These are phyloP conservation scores for Diorhabda elongata DNA, from an alignment of 1,140 invertebrate genomes.

Conservation along the genomic window DNA sequence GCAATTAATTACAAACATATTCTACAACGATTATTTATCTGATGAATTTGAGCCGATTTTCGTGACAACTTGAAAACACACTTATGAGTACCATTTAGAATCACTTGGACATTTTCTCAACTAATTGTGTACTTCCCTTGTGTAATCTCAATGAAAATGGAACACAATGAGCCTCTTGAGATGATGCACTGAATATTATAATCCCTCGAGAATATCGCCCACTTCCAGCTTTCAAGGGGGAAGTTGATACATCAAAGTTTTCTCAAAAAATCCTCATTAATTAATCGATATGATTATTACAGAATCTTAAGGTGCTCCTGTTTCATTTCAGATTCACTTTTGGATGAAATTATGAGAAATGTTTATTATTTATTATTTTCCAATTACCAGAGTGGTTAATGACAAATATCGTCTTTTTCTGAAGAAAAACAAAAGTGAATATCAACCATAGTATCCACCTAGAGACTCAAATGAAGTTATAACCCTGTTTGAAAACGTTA, in stretches of 20 bases:
- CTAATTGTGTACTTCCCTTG: not conserved
- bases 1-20: not conserved
- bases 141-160: not conserved
- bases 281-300: no score
- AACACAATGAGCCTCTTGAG: constrained; percentile 1
- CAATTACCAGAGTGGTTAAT: no score
- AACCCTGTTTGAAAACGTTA: no score
- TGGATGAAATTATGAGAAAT: no score
- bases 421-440: no score
- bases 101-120: not conserved
- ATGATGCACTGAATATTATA: not conserved
- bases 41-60: not conserved
- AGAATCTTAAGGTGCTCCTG: no score
- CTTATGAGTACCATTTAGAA: not conserved
- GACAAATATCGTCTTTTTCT: no score
- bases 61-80: not conserved
- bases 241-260: not conserved
- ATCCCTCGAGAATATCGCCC: not conserved
- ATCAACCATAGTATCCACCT: no score
- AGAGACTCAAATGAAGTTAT: no score
- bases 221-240: not conserved
- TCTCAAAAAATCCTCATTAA: not conserved
- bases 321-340: no score
- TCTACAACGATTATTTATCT: not conserved
- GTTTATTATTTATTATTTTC: no score